Evolutionary conservation across 2,113 vertebrate genomes (phyloP), one percentile per base, ranked within the genome.

Genomic region (Rhadina sibilatrix): DNA sequence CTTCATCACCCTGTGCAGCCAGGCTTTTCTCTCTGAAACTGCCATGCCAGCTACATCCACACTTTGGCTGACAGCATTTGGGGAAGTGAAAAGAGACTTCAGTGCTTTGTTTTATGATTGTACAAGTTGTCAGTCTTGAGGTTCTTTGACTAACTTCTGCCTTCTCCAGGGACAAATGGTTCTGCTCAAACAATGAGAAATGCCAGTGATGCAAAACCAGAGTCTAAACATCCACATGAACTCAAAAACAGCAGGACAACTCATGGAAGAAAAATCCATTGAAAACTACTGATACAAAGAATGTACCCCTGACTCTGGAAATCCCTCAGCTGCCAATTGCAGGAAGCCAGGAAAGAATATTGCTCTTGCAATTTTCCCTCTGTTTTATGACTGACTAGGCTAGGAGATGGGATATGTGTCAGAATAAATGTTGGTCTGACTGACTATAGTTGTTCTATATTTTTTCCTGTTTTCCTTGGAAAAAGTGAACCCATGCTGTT

Each of bases 241-340:
- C 37, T 80, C 31, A 85, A 89, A 92, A 83, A 9, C 50, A 87
- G 81, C 42, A 57, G 40, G 23, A 60, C 5, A 5, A 69, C 38
- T 88, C 82, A 50, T 9, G 18, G 71, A 93, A 95, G 82, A 90
- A 96, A 85, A 95, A 90, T 69, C 49, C 37, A 74, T 40, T 88
- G 90, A 83, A 93, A 93, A 76, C 53, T 88, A 90, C 75, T 76
- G 50, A 79, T 87, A 93, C 33, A 90, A 79, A 87, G 84, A 93
- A 61, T 88, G 70, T 85, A 88, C 63, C n/a, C 77, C 66, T 65
- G 70, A 66, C 53, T 94, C 66, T 50, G 49, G 71, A 93, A 94
- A 91, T 69, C 88, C 66, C 78, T 35, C 42, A 93, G 78, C 79
- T 88, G 68, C 59, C 83, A 83, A 53, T 69, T 90, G 65, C 23